A percentile compares a stretch with the other conserved stretches of the same genome.
These are phyloP conservation scores for Speoplatyrhinus poulsoni DNA, from an alignment of 2,113 vertebrate genomes.

Conservation along the genomic window DNA sequence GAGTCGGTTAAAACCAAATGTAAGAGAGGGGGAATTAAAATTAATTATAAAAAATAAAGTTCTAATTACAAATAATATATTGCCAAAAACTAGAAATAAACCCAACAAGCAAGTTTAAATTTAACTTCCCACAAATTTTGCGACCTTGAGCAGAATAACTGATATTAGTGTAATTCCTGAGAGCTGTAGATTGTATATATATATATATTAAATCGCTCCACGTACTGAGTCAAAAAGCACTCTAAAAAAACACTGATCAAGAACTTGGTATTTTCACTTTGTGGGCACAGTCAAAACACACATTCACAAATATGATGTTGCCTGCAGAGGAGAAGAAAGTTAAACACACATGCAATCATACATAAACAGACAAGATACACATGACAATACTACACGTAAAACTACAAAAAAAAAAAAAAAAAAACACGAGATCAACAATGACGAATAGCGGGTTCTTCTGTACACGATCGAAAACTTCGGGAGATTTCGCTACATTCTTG, in stretches of 20 bases:
- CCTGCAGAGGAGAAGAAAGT: slow-evolving; percentile 36
- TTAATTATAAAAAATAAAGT: too few relatives aligned
- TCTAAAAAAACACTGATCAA: slow-evolving; percentile 50
- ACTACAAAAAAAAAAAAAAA: slow-evolving; percentile 42
- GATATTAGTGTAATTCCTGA: not conserved
- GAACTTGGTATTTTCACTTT: slow-evolving; percentile 28
- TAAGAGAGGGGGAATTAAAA: too few relatives aligned
- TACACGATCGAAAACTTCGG: slow-evolving; percentile 53
- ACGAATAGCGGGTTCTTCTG: slow-evolving; percentile 62
- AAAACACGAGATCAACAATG: slow-evolving; percentile 50
- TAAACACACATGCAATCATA: slow-evolving; percentile 17
- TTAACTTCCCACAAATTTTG: not conserved
- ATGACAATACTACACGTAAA: slow-evolving; percentile 29
- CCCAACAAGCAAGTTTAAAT: not conserved
- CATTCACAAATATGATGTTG: slow-evolving; percentile 45
- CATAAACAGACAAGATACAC: slow-evolving; percentile 56
- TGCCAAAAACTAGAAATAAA: too few relatives aligned
- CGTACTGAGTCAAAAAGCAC: slow-evolving; percentile 30
- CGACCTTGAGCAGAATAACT: not conserved
- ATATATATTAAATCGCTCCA: not conserved
- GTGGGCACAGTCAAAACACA: not conserved
- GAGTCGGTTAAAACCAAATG: not conserved
- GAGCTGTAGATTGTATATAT: not conserved
- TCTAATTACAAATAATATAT: too few relatives aligned
- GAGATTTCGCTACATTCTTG: slow-evolving; percentile 28